Evolutionary conservation across 64 coral and sea anemone species (phyloP), one percentile per base, ranked within the genome.

Genomic region (Montipora foliosa): DNA sequence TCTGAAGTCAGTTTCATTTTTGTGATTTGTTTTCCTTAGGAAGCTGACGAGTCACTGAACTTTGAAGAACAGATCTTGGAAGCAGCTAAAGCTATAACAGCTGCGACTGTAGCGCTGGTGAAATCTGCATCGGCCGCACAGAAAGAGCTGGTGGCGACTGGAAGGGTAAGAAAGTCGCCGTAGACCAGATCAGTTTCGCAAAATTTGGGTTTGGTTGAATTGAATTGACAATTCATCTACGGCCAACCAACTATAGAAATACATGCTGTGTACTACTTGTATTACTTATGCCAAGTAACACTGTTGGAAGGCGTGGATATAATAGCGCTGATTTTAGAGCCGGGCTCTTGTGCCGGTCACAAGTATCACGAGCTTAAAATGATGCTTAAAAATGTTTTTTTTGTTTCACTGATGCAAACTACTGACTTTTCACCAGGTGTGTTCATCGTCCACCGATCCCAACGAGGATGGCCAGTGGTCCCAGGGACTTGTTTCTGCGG

Each of bases 11-110:
- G 11, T 57, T 57, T 11, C 1, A 57, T 59, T 13, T 47, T 44
- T 52, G 16, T 10, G 5, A 8, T 16, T 52, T 13, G 9, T 62
- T 44, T 24, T 72, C 75, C 83, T 13, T 10, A 98, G 97, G 80
- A 99, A 96, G 97, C 94, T 2, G 97, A 99, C 24, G 95, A 96
- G 78, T 91, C 82, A 2, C 79, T 99, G 44, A 95, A 95, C 79
- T 99, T 99, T 49, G 97, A 99, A 69, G 97, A 99, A 58, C 97
- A 99, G 82, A 99, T 99, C 47, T 47, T 99, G 4, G 97, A 99
- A 78, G 97, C 84, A 5, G 97, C 97, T 5, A 99, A 99, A 77
- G 92, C 97, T 21, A 99, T 99, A 84, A 95, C 97, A 1, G 97
- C 97, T 5, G 97, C 97, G 6, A 99, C 97, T 50, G 95, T 95